phyloP scores from a whole-genome alignment of 2,797 vertebrate species.

The Champsocephalus esox region DNA sequence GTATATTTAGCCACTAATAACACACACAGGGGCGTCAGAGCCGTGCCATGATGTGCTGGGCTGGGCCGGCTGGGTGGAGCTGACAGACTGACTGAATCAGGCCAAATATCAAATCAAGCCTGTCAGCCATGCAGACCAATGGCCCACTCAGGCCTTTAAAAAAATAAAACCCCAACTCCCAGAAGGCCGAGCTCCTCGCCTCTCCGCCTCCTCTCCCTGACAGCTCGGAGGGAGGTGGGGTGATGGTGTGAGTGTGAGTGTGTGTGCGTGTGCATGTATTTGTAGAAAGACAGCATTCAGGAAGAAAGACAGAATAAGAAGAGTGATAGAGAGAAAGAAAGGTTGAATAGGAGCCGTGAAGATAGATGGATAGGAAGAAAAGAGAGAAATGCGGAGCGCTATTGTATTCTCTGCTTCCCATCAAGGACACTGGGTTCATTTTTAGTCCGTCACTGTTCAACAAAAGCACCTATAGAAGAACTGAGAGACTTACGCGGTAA shows the following conservation, averaged over 20 bases:
- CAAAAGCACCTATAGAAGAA: constrained; percentile 2
- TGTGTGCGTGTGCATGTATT: constrained; percentile 4
- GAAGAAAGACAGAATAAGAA: constrained; percentile 3
- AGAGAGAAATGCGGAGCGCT: background rate
- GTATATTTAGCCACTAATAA: constrained; percentile 76
- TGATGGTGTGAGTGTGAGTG: constrained; percentile 22
- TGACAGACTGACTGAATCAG: constrained; percentile 81
- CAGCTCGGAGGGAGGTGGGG: constrained; percentile 56
- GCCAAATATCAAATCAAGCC: constrained; percentile 79
- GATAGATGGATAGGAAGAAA: constrained; percentile 5
- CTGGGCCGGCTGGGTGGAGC: constrained; percentile 33
- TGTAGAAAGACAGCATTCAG: constrained; percentile 3
- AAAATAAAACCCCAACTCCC: constrained; percentile 69
- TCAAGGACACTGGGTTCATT: constrained; percentile 32
- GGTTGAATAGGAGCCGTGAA: constrained; percentile 9
- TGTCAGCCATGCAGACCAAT: constrained; percentile 71
- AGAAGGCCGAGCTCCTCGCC: constrained; percentile 69
- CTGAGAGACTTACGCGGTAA: background rate
- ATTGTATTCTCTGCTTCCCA: constrained; percentile 21
- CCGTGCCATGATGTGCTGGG: constrained; percentile 48
- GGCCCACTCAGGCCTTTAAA: constrained; percentile 69
- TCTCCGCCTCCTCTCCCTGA: constrained; percentile 58
- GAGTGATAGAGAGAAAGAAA: constrained; percentile 25
- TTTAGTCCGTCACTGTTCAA: constrained; percentile 3
- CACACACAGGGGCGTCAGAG: constrained; percentile 58